Conservation (phyloP, 1,140 invertebrate species). For the Zaprionus ghesquierei region DNA sequence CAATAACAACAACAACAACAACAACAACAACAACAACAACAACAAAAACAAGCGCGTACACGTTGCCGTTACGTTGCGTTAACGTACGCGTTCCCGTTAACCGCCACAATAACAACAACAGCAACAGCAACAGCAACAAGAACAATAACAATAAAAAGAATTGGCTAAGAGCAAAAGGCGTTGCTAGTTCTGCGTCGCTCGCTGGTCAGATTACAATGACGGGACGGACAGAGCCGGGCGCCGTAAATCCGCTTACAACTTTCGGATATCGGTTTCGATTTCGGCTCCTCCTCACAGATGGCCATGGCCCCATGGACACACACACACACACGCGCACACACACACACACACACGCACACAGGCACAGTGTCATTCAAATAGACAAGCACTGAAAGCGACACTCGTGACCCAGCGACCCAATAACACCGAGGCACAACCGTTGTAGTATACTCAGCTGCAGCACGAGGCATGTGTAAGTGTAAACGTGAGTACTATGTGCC, state of each 20-base stretch:
- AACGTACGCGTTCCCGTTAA: background rate
- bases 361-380: background rate
- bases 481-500: slow-evolving; percentile 37
- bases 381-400: background rate
- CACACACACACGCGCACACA: background rate
- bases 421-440: slow-evolving; percentile 20
- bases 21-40: background rate
- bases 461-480: slow-evolving; percentile 17
- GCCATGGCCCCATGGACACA: slow-evolving; percentile 28
- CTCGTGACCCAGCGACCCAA: slow-evolving; percentile 30
- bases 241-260: slow-evolving; percentile 40
- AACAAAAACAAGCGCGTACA: background rate
- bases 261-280: slow-evolving; percentile 39
- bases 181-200: slow-evolving; percentile 10
- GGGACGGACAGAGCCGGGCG: slow-evolving; percentile 10
- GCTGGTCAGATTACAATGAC: slow-evolving; percentile 38
- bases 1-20: background rate
- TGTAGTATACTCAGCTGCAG: slow-evolving; percentile 14
- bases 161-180: background rate
- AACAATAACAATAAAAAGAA: background rate
- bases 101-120: background rate
- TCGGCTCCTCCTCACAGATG: slow-evolving; percentile 29
- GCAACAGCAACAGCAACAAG: background rate
- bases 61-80: background rate
- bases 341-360: background rate